phyloP scores from a whole-genome alignment of 2,797 vertebrate species.

The Syngnathus rostellatus region DNA sequence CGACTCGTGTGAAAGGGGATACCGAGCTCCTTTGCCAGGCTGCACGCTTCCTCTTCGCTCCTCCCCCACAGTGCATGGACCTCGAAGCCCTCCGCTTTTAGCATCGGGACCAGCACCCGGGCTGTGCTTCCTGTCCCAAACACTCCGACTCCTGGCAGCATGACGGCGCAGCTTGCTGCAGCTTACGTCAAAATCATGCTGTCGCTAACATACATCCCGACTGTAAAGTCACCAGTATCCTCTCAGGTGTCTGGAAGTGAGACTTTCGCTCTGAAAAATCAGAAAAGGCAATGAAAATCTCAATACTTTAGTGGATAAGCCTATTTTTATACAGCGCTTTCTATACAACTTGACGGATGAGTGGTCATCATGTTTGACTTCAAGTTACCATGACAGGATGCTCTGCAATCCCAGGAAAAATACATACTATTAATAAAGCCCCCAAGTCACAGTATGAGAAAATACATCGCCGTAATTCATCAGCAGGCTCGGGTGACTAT shows the following conservation, averaged over 20 bases:
- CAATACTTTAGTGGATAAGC: not conserved
- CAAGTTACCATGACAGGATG: not conserved
- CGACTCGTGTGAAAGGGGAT: slow-evolving; percentile 91
- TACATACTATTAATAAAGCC: not conserved
- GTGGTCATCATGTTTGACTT: not conserved
- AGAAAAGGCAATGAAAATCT: not conserved
- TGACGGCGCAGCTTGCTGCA: slow-evolving; percentile 47
- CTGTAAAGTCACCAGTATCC: not conserved
- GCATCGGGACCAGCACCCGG: slow-evolving; percentile 83
- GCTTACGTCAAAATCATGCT: slow-evolving; percentile 35
- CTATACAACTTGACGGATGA: not conserved
- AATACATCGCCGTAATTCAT: not conserved
- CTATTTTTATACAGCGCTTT: not conserved
- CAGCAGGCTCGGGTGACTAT: not conserved
- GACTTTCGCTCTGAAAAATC: slow-evolving; percentile 24
- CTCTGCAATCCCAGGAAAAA: not conserved
- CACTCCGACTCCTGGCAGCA: slow-evolving; percentile 93
- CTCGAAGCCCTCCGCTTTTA: slow-evolving; percentile 91
- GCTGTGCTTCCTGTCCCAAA: slow-evolving; percentile 93
- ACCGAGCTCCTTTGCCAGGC: slow-evolving; percentile 82
- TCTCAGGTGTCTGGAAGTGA: not conserved
- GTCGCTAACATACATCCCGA: slow-evolving; percentile 23
- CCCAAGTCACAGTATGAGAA: not conserved
- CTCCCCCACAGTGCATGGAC: slow-evolving; percentile 90
- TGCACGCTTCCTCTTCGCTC: slow-evolving; percentile 87